A percentile compares a stretch with the other conserved stretches of the same genome.
phyloP scores from a whole-genome alignment of 2,113 vertebrate genomes.

The Mohoua ochrocephala region DNA sequence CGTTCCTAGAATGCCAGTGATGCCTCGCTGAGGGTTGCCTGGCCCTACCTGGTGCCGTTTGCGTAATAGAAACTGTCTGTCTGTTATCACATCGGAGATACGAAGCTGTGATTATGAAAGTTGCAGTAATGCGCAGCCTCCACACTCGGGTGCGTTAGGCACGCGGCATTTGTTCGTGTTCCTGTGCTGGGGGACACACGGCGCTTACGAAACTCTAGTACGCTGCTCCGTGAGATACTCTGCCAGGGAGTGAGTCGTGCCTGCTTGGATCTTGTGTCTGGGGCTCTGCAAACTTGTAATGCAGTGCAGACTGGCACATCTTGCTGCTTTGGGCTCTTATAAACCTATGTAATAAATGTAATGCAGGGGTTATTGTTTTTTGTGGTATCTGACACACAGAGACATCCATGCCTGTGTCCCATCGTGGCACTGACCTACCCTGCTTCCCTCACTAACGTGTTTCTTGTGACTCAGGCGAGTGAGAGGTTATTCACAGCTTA shows the following conservation, averaged over 20 bases:
- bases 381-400: background rate
- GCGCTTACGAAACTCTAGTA: fast-evolving
- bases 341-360: background rate
- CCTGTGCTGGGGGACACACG: background rate
- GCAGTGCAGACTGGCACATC: background rate
- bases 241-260: background rate
- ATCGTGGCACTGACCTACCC: background rate
- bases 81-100: background rate
- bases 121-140: background rate
- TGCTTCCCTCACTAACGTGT: background rate
- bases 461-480: background rate
- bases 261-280: background rate
- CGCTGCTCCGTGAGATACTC: fast-evolving
- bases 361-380: background rate
- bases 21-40: background rate
- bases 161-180: fast-evolving
- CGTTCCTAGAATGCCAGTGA: background rate
- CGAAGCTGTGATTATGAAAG: background rate
- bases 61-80: background rate
- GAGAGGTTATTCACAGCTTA: conserved; percentile 24
- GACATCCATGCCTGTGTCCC: background rate
- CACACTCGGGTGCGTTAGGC: background rate
- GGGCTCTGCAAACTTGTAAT: background rate
- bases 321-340: background rate
- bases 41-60: background rate